Evolutionary conservation across 1,140 invertebrate species (phyloP), one percentile per base, ranked within the genome.

Genomic region (Bathynomus jamesi): DNA sequence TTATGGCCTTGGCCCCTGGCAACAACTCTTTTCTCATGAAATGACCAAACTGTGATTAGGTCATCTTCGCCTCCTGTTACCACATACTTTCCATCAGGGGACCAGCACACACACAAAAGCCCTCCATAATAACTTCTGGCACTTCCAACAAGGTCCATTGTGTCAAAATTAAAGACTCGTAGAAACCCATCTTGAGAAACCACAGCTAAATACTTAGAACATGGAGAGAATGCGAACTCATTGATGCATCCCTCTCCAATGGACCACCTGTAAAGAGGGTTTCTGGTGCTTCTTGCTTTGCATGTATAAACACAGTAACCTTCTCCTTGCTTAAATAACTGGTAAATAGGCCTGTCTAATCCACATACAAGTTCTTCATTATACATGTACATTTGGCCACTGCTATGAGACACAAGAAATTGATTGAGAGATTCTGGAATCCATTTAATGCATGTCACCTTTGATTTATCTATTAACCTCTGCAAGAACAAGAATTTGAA

Each of bases 51-150:
- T 8, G 96, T 98, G 5, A 99, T 91, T 46, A 99, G 84, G 83
- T 99, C 97, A 84, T 99, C 98, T 84, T 99, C 96, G 27, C 98
- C 98, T 4, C 97, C 97, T 1, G 94, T 93, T 2, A 96, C 96
- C 46, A 99, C 90, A 80, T 96, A 95, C 79, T 91, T 91, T 8
- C 94, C 91, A 84, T 99, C 96, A 0, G 95, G 95, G 21, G 95
- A 96, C 98, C 98, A 99, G 80, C 94, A 94, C 17, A 99, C 93
- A 82, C 96, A 99, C 17, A 88, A 78, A 13, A 89, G 89, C 28
- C 96, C 96, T 66, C 97, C 97, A 84, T 99, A 99, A 82, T 99
- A 99, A 78, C 94, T 96, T 78, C 95, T 87, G 72, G 91, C 93
- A 64, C 90, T 86, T 0, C 94, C 94, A 31, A 97, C 85, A 62